These are phyloP conservation scores for Hyaena hyaena DNA, from an alignment of 2,113 vertebrate genomes.

Conservation along the genomic window DNA sequence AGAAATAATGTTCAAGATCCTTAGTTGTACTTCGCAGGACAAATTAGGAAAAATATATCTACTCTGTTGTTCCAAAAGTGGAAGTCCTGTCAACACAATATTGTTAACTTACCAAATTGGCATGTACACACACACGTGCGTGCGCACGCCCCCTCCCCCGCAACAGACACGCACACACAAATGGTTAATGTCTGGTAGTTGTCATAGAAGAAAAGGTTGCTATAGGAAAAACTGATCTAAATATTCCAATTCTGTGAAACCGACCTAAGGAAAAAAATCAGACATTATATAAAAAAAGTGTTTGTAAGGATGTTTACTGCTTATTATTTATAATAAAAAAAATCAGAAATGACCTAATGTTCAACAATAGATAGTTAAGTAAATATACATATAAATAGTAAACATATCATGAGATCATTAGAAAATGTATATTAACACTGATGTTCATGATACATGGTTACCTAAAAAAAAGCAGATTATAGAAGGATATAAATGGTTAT, in stretches of 20 bases:
- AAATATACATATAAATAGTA: not conserved
- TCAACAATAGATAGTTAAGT: not conserved
- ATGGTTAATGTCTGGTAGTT: not conserved
- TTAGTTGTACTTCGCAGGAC: not conserved
- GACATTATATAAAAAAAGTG: not conserved
- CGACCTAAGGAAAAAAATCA: not conserved
- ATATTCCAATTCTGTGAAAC: not conserved
- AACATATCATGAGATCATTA: not conserved
- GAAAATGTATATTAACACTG: not conserved
- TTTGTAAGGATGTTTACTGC: not conserved
- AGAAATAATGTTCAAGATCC: not conserved
- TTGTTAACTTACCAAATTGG: not conserved
- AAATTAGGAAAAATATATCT: not conserved
- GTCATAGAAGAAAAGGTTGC: not conserved
- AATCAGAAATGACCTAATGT: not conserved
- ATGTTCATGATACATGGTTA: not conserved
- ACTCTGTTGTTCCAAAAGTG: not conserved
- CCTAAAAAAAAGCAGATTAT: not conserved
- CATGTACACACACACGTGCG: not conserved
- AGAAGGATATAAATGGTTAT: not conserved
- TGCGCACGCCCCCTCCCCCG: too few species aligned
- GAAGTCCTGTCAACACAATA: not conserved
- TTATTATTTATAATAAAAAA: not conserved
- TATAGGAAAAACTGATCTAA: not conserved
- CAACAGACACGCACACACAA: not conserved